phyloP scores from a whole-genome alignment of 92 coral and sea anemone species.

The Palythoa caribaeorum region DNA sequence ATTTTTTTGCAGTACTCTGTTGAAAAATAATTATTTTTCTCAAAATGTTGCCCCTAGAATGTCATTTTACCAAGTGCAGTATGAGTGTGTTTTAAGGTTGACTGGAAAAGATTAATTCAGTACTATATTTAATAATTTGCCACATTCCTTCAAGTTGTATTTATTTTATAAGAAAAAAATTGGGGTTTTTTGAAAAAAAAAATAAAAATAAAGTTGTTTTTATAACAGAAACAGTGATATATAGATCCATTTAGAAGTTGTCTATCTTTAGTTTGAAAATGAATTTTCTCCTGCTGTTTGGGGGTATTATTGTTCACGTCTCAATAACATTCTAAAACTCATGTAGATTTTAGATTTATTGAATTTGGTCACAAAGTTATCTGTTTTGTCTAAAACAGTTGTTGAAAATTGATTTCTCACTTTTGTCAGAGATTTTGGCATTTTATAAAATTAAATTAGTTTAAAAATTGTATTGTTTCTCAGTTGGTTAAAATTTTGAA shows the following conservation, averaged over 20 bases:
- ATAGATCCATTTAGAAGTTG: not conserved
- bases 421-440: not conserved
- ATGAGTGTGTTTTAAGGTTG: not conserved
- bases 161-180: no score
- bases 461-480: not conserved
- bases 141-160: not conserved
- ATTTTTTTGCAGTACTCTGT: not conserved
- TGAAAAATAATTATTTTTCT: no score
- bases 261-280: not conserved
- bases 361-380: slow-evolving; percentile 21
- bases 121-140: not conserved
- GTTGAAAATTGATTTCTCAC: slow-evolving; percentile 20
- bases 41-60: no score
- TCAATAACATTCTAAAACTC: slow-evolving; percentile 9
- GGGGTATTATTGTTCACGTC: slow-evolving; percentile 1
- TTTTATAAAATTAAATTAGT: slow-evolving; percentile 8
- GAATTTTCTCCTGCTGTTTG: not conserved
- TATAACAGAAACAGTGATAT: not conserved
- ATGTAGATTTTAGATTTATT: slow-evolving; percentile 20
- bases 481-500: not conserved
- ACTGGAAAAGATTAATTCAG: not conserved
- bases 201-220: not conserved
- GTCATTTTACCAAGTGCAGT: not conserved
- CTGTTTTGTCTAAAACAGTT: slow-evolving; percentile 27
- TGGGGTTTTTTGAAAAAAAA: no score